Evolutionary conservation across 1,140 invertebrate genomes (phyloP).

Genomic region (Gryon sp.): DNA sequence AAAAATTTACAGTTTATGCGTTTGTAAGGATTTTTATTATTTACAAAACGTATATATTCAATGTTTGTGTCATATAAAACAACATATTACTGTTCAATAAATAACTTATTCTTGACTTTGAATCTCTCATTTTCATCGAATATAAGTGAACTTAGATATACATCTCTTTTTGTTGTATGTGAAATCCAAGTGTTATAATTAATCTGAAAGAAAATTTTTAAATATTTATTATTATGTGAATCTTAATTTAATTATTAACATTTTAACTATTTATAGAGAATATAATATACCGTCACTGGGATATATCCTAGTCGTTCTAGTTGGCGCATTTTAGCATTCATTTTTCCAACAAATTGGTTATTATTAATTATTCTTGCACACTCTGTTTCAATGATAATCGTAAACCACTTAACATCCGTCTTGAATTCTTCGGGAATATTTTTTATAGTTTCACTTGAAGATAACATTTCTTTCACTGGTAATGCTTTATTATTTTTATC

Average conservation of each 20-base stretch:
- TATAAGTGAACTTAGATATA: constrained; percentile 50
- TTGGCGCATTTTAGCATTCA: constrained; percentile 80
- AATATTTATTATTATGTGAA: too few species aligned
- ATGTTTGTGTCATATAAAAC: too few species aligned
- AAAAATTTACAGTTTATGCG: too few species aligned
- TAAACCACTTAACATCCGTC: constrained; percentile 74
- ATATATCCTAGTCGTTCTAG: constrained; percentile 81
- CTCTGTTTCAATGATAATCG: constrained; percentile 74
- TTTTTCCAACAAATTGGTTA: constrained; percentile 70
- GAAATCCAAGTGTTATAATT: background rate
- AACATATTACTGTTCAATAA: constrained; percentile 12
- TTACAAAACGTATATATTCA: background rate
- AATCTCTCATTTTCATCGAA: constrained; percentile 26
- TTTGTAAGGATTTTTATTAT: constrained; percentile 2
- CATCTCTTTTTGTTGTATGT: background rate
- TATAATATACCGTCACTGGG: constrained; percentile 79
- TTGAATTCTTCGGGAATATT: constrained; percentile 69
- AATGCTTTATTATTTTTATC: constrained; percentile 73
- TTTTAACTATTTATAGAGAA: constrained; percentile 21
- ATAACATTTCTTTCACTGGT: constrained; percentile 58
- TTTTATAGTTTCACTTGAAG: constrained; percentile 74
- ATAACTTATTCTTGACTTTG: constrained; percentile 15
- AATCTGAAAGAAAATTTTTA: constrained; percentile 8
- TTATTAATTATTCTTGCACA: constrained; percentile 75
- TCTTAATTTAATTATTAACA: too few species aligned